Conservation (phyloP, 2,888 invertebrate genomes). For the Cryptophagus acutangulus region DNA sequence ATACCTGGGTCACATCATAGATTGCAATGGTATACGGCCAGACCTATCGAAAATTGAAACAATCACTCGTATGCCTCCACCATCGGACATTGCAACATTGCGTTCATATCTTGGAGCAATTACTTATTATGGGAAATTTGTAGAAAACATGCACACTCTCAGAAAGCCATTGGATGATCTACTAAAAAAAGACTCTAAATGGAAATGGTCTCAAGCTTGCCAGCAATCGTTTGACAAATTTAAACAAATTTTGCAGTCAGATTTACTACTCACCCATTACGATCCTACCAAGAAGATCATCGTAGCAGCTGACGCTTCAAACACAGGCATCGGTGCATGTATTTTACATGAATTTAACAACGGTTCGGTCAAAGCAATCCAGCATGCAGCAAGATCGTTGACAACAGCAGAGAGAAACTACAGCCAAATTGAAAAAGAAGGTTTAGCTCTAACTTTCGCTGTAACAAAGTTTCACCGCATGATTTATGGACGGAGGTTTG, state of each 20-base stretch:
- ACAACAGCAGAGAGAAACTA: slow-evolving; percentile 35
- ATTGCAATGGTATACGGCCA: neutral
- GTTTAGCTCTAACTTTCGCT: slow-evolving; percentile 33
- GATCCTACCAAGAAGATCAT: slow-evolving; percentile 7
- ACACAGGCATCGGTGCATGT: no score
- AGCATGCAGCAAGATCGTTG: slow-evolving; percentile 33
- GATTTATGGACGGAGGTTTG: slow-evolving; percentile 36
- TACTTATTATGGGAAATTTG: slow-evolving; percentile 7
- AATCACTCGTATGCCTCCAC: slow-evolving; percentile 6
- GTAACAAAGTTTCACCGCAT: slow-evolving; percentile 36
- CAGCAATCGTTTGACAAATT: slow-evolving; percentile 11
- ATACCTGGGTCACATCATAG: slow-evolving; percentile 4
- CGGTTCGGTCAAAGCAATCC: neutral
- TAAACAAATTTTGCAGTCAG: slow-evolving; percentile 6
- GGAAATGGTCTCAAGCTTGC: slow-evolving; percentile 7
- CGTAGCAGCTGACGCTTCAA: neutral
- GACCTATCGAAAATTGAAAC: slow-evolving; percentile 4
- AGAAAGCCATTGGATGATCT: slow-evolving; percentile 14
- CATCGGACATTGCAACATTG: slow-evolving; percentile 3
- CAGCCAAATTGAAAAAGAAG: slow-evolving; percentile 39
- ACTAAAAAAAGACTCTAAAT: slow-evolving; percentile 10
- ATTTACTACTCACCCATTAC: slow-evolving; percentile 9
- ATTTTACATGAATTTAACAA: no score
- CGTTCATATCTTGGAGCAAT: slow-evolving; percentile 4
- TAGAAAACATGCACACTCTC: slow-evolving; percentile 10